These are phyloP conservation scores for Physocephala rufipes DNA, from an alignment of 2,888 invertebrate genomes.

Conservation along the genomic window DNA sequence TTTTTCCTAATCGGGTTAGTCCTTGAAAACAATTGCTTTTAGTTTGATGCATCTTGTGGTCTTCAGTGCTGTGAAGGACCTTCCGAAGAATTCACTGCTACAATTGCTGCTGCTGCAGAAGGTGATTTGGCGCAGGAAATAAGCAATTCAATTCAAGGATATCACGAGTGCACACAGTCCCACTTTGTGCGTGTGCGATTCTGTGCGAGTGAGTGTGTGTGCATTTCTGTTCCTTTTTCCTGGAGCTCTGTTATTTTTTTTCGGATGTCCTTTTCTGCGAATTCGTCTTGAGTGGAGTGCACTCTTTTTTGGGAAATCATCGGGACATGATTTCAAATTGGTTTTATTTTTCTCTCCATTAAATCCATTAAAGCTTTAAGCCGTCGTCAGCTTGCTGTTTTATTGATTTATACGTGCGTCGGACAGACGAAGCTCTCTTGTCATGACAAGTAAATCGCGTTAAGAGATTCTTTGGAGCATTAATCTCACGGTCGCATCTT, in stretches of 20 bases:
- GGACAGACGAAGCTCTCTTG: too few relatives aligned
- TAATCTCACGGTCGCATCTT: too few relatives aligned
- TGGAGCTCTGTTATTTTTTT: constrained; percentile 5
- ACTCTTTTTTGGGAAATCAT: background rate
- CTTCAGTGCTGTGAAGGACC: background rate
- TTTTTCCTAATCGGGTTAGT: background rate
- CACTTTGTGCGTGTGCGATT: background rate
- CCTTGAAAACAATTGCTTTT: background rate
- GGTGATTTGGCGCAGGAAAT: background rate
- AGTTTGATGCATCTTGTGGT: background rate
- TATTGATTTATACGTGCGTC: background rate
- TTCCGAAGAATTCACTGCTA: background rate
- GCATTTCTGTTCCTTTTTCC: background rate
- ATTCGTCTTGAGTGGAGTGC: background rate
- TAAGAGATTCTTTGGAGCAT: too few relatives aligned
- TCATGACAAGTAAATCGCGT: too few relatives aligned
- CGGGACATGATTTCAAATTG: constrained; percentile 15
- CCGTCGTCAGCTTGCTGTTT: constrained; percentile 1
- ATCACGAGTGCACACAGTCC: background rate
- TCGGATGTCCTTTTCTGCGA: constrained; percentile 5
- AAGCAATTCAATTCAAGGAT: constrained; percentile 29
- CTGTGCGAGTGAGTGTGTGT: background rate
- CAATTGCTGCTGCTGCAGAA: background rate
- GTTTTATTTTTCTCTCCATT: constrained; percentile 18
- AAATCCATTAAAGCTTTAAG: constrained; percentile 2